Base-by-base conservation (phyloP, 2,113 vertebrate genomes). In the Brachyhypopomus occidentalis region DNA sequence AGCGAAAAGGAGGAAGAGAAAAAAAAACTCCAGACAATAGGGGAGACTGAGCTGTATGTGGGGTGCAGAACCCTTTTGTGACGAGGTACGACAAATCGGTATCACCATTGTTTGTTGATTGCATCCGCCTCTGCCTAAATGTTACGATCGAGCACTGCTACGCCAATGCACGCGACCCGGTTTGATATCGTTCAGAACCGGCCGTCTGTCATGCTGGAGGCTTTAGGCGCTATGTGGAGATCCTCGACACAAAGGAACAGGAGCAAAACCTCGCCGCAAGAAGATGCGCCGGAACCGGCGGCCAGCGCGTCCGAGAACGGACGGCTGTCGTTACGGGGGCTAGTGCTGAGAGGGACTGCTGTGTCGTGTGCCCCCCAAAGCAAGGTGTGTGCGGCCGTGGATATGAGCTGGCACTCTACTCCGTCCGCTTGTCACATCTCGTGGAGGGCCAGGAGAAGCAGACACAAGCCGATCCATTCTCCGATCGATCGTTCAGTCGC, bases 381-480 rank as follows among this genome's bases (percentile, higher is more conserved):
- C 71, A 78, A 73, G 45, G 27, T 34, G 16, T 56, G 52, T n/a
- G 34, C 25, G 45, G 34, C 22, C 7, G 25, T 36, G 45, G 55
- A 7, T 20, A 48, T 45, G 66, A 69, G 66, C 58, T 30, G 48
- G 52, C 52, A 52, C 70, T 56, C 45, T n/a, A 62, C 25, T 34
- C 7, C 30, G 25, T 78, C 67, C 73, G 25, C 69, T 58, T 83
- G 82, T 84, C 84, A 77, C 84, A 66, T 85, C 67, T 6, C 22
- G 75, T 85, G 60, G 66, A 30, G 63, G 80, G 63, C 45, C 70
- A 56, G 55, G 36, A 55, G 60, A 63, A 67, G 19, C 55, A 52
- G 52, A 84, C 72, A 30, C 22, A 11, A 5, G 16, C n/a, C 81
- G 77, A 83, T 77, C 79, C 75, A 83, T 85, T 82, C 62, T 85